Evolutionary conservation across 2,888 invertebrate species (phyloP).

Genomic region (Frankliniella intonsa): DNA sequence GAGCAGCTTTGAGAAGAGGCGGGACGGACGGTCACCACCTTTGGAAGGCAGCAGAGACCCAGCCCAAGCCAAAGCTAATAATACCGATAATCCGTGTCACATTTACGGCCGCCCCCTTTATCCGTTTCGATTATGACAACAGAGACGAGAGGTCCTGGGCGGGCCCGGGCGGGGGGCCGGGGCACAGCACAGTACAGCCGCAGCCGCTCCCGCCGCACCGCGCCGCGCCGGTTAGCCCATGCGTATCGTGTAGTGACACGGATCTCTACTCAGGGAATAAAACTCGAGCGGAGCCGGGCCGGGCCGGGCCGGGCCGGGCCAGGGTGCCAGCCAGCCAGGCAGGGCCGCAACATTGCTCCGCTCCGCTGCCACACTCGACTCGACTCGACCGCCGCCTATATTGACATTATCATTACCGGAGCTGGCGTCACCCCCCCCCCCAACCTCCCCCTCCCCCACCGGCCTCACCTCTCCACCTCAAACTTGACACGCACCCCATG

Average conservation of each 20-base stretch:
- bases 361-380: background rate
- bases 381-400: background rate
- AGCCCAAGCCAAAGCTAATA: too few species aligned
- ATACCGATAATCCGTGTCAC: background rate
- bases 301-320: too few species aligned
- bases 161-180: background rate
- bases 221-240: background rate
- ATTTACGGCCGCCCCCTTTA: background rate
- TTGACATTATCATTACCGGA: constrained; percentile 21
- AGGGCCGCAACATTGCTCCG: constrained; percentile 2
- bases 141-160: background rate
- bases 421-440: constrained; percentile 15
- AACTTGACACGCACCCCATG: background rate
- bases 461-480: background rate
- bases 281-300: background rate
- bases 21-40: too few species aligned
- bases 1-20: too few species aligned
- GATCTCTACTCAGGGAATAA: constrained; percentile 26
- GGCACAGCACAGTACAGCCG: background rate
- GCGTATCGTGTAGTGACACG: constrained; percentile 24
- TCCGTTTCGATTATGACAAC: too few species aligned
- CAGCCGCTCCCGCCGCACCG: background rate
- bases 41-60: too few species aligned
- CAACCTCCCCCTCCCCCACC: background rate
- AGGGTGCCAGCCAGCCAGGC: too few species aligned